phyloP scores from a whole-genome alignment of 1,140 invertebrate genomes.

The Drosophila insularis region DNA sequence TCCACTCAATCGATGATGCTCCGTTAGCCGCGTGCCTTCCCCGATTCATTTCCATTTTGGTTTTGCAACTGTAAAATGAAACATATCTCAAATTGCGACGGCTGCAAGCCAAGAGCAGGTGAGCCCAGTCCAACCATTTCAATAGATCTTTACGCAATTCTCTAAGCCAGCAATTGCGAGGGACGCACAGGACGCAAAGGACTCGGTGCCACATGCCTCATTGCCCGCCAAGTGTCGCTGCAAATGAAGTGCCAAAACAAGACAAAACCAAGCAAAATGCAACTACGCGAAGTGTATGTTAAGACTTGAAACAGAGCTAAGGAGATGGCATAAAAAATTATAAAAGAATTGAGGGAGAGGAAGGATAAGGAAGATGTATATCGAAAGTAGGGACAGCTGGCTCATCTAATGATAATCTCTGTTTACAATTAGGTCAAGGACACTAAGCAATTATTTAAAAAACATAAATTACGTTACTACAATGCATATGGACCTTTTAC shows the following conservation, averaged over 20 bases:
- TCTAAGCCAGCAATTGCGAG: neutral
- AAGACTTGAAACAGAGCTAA: constrained; percentile 32
- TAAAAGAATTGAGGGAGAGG: neutral
- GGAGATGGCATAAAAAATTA: neutral
- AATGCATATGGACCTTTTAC: too few species aligned
- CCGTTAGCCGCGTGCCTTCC: constrained; percentile 38
- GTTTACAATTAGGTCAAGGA: neutral
- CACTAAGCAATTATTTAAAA: too few species aligned
- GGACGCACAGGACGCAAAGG: neutral
- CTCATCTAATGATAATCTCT: neutral
- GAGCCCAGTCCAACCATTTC: constrained; percentile 43
- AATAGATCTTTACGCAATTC: constrained; percentile 21
- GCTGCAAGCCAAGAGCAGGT: constrained; percentile 51
- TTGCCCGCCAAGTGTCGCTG: constrained; percentile 12
- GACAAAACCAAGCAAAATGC: neutral
- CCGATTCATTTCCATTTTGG: neutral
- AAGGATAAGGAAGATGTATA: neutral
- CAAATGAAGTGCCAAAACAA: constrained; percentile 44
- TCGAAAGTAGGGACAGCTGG: neutral
- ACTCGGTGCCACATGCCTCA: constrained; percentile 1
- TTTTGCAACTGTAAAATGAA: constrained; percentile 61
- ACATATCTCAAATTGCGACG: constrained; percentile 61
- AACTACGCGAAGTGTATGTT: constrained; percentile 28
- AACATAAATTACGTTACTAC: too few species aligned
- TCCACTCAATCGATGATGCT: constrained; percentile 54